Evolutionary conservation across 2,797 vertebrate species (phyloP), one percentile per base, ranked within the genome.

Genomic region (Bryconaethiops microstoma): DNA sequence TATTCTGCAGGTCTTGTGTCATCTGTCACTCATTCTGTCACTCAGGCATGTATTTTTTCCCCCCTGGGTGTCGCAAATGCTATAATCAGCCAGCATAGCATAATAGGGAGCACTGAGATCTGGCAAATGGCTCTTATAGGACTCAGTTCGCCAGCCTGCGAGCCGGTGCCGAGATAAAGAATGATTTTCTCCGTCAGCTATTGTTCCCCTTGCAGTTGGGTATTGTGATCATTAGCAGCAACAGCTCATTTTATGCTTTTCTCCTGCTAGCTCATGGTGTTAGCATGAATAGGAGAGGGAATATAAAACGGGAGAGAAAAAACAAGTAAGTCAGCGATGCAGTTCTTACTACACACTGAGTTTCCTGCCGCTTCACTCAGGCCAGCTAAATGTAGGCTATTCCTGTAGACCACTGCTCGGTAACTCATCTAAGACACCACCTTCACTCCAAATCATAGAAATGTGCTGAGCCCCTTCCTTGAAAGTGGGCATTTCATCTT

Each of bases 31-130:
- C 76, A 74, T 65, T 40, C 72, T 39, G 35, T 73, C 80, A 59
- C 72, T 74, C 80, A 68, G 76, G 52, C 60, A 73, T 73, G 80
- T 72, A 40, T 73, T 67, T 29, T 5, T 74, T 17, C 29, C 70
- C 65, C 54, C 67, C 80, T 62, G 39, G 62, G 69, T 60, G 45
- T 74, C 78, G 60, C 69, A 42, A 40, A 74, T 4, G 48, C 54
- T 68, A 59, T 82, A 78, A 82, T 78, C 81, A 78, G 6, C 63
- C 69, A 45, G 62, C 40, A 55, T 42, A 40, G 50, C 75, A 82
- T 82, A 82, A 74, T 50, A 62, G 63, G 52, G 80, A 64, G 54
- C 19, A 6, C 29, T 2, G 48, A 76, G 67, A 70, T 54, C 57
- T 8, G 45, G 48, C 57, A 72, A 81, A 81, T 57, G 74, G 59